Base-by-base conservation (phyloP, 2,888 invertebrate species). In the Endotricha flammealis region DNA sequence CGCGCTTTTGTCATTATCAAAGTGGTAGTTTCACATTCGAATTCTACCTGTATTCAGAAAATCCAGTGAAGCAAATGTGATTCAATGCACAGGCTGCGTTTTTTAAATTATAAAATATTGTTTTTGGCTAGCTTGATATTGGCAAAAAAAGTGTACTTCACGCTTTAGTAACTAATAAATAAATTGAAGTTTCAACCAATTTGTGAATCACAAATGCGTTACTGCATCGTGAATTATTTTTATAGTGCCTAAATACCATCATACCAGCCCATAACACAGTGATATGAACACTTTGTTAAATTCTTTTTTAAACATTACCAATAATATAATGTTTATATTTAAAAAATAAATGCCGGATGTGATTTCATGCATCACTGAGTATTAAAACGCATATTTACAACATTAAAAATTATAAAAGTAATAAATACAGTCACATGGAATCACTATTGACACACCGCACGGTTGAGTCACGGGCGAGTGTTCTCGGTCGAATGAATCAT, bases 1-100 rank as follows among this genome's bases (percentile, higher is more conserved):
- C 7, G 9, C 14, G 27, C 22, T 27, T 22, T 35, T 33, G 30
- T 29, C 12, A 38, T 23, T 40, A 29, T 40, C 30, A 32, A 36
- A 22, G 29, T 20, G 16, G 10, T 20, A 6, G 16, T 16, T 20
- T 4, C 6, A 20, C 20, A n/a, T n/a, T 7, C 20, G 7, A 20
- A 4, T 4, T 20, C 3, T 7, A n/a, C 20, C 6, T 20, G n/a
- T n/a, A 4, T 20, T 8, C 20, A 2, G n/a, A 4, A 20, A 20
- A 4, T 2, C 2, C 20, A 20, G 3, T 20, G 7, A 20, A n/a
- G n/a, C n/a, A n/a, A n/a, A n/a, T n/a, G n/a, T n/a, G n/a, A n/a
- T n/a, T n/a, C n/a, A n/a, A n/a, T n/a, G n/a, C n/a, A n/a, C n/a
- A n/a, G n/a, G n/a, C n/a, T n/a, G n/a, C 2, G n/a, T 8, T 20